Evolutionary conservation across 2,888 invertebrate genomes (phyloP).

Genomic region (Cryptophagus acutangulus): DNA sequence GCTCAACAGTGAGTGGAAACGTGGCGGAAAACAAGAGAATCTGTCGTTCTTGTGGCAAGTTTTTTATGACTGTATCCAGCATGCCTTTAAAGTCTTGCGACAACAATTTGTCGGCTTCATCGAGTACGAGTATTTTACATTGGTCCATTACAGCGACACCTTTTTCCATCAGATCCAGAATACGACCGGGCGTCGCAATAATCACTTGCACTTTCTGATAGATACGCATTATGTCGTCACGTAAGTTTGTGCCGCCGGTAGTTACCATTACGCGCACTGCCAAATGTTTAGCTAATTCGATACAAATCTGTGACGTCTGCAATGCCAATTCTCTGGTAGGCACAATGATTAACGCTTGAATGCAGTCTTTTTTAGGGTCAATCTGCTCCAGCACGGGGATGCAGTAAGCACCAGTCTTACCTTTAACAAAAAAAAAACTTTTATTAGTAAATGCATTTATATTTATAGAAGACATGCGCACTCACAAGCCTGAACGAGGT

Average conservation of each 20-base stretch:
- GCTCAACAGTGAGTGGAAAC: slow-evolving; percentile 96
- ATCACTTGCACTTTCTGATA: slow-evolving; percentile 99
- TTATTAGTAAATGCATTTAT: background rate
- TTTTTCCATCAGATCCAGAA: slow-evolving; percentile 99
- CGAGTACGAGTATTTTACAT: slow-evolving; percentile 94
- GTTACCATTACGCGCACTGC: slow-evolving; percentile 98
- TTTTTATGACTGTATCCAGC: slow-evolving; percentile 93
- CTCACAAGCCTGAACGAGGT: no score
- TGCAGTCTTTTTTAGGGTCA: slow-evolving; percentile 81
- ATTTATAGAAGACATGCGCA: no score
- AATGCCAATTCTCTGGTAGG: slow-evolving; percentile 98
- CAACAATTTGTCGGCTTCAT: slow-evolving; percentile 98
- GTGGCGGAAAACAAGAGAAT: slow-evolving; percentile 98
- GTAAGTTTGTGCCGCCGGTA: slow-evolving; percentile 95
- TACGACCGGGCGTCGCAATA: slow-evolving; percentile 98
- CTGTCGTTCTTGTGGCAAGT: slow-evolving; percentile 92
- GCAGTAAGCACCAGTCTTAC: slow-evolving; percentile 97
- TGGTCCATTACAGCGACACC: slow-evolving; percentile 75
- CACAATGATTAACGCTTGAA: slow-evolving; percentile 97
- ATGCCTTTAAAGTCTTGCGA: slow-evolving; percentile 97
- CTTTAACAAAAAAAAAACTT: slow-evolving; percentile 24
- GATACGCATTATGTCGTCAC: slow-evolving; percentile 99
- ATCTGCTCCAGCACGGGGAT: slow-evolving; percentile 97
- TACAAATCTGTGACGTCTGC: slow-evolving; percentile 99
- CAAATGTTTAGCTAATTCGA: slow-evolving; percentile 96